phyloP scores from a whole-genome alignment of 2,888 invertebrate species.

The Hypolimnas misippus region DNA sequence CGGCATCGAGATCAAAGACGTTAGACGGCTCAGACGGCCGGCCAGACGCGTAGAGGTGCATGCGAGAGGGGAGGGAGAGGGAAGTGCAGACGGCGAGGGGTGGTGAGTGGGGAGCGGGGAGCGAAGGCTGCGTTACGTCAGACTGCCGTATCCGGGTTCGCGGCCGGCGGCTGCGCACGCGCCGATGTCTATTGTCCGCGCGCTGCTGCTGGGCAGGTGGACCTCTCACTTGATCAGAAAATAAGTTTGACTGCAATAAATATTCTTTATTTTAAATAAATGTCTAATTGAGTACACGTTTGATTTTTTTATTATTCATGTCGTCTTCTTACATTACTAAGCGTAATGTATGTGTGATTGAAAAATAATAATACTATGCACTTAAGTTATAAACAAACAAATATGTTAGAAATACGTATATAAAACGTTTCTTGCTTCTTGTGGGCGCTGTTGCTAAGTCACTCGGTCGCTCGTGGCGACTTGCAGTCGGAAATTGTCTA shows the following conservation, averaged over 20 bases:
- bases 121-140: constrained; percentile 78
- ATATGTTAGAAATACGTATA: not conserved
- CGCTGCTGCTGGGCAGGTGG: constrained; percentile 52
- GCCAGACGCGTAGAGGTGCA: constrained; percentile 67
- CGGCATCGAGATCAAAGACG: constrained; percentile 54
- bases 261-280: not conserved
- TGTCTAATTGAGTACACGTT: not conserved
- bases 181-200: constrained; percentile 46
- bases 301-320: not conserved
- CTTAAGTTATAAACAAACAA: not conserved
- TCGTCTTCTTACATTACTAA: no score
- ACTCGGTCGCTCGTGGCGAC: constrained; percentile 36
- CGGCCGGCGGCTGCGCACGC: constrained; percentile 74
- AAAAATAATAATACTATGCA: not conserved
- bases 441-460: constrained; percentile 53
- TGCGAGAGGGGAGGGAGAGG: constrained; percentile 43
- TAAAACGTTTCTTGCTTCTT: constrained; percentile 19
- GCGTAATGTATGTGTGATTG: not conserved
- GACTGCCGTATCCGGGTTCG: constrained; percentile 79
- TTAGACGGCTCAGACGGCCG: constrained; percentile 67
- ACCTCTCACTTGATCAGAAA: constrained; percentile 38
- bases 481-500: constrained; percentile 76
- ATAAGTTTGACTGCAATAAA: not conserved
- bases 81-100: constrained; percentile 37
- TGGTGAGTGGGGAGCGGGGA: constrained; percentile 45